Evolutionary conservation across 1,140 invertebrate genomes (phyloP).

Genomic region (Calliopsis andreniformis): DNA sequence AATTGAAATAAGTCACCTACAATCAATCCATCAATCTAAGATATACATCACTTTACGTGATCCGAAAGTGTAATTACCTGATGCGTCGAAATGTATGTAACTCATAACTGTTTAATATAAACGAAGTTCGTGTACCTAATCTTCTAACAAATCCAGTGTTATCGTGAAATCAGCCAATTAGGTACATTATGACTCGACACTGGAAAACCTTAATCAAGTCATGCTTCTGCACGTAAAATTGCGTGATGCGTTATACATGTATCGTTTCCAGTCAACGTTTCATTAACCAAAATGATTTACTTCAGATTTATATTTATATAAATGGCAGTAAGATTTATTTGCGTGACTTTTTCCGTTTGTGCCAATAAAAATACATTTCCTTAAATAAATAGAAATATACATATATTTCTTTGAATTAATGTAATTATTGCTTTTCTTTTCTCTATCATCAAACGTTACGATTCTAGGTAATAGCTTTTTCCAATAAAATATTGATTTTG

Average conservation of each 20-base stretch:
- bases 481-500: too few relatives aligned
- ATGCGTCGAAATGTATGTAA: conserved; percentile 9
- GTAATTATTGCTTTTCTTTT: too few relatives aligned
- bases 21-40: conserved; percentile 33
- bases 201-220: conserved; percentile 9
- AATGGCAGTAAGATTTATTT: not conserved
- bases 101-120: not conserved
- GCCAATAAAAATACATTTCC: too few relatives aligned
- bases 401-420: too few relatives aligned
- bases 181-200: not conserved
- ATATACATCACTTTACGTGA: not conserved
- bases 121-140: not conserved
- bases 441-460: too few relatives aligned
- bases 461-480: too few relatives aligned
- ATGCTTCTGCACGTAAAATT: not conserved
- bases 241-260: conserved; percentile 17
- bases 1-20: conserved; percentile 23
- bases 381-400: too few relatives aligned
- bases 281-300: not conserved
- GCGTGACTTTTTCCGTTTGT: too few relatives aligned
- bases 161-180: conserved; percentile 55
- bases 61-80: conserved; percentile 4
- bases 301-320: not conserved
- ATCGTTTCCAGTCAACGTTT: not conserved
- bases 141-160: conserved; percentile 19